Evolutionary conservation across 1,140 invertebrate genomes (phyloP).

Genomic region (Uloborus diversus): DNA sequence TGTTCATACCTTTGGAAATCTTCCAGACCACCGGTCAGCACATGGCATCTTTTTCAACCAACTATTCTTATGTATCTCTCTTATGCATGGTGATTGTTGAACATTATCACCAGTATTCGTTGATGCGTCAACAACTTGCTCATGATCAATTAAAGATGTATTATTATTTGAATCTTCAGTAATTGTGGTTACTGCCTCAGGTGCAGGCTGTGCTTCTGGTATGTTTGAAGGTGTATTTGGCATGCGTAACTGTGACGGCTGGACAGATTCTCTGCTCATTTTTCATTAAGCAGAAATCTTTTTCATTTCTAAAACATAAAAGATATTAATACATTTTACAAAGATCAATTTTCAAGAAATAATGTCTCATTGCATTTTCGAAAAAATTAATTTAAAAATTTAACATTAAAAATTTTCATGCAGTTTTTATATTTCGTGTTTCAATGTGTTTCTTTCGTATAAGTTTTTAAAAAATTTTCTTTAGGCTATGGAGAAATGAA

Average conservation of each 20-base stretch:
- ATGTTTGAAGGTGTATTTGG: background rate
- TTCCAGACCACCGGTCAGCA: slow-evolving; percentile 69
- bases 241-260: background rate
- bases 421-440: too few species aligned
- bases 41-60: slow-evolving; percentile 74
- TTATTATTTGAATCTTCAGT: slow-evolving; percentile 41
- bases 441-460: too few species aligned
- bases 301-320: background rate
- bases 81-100: slow-evolving; percentile 65
- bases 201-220: background rate
- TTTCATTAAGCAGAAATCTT: background rate
- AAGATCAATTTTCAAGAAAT: background rate
- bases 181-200: background rate
- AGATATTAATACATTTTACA: background rate
- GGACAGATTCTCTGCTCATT: background rate
- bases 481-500: too few species aligned
- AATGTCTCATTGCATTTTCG: too few species aligned
- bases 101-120: background rate
- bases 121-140: background rate
- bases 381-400: too few species aligned
- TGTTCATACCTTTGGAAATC: slow-evolving; percentile 63
- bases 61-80: slow-evolving; percentile 80
- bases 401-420: too few species aligned
- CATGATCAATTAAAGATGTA: slow-evolving; percentile 32
- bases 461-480: too few species aligned